These are phyloP conservation scores for Rhagoletis pomonella DNA, from an alignment of 1,140 invertebrate genomes.

Conservation along the genomic window DNA sequence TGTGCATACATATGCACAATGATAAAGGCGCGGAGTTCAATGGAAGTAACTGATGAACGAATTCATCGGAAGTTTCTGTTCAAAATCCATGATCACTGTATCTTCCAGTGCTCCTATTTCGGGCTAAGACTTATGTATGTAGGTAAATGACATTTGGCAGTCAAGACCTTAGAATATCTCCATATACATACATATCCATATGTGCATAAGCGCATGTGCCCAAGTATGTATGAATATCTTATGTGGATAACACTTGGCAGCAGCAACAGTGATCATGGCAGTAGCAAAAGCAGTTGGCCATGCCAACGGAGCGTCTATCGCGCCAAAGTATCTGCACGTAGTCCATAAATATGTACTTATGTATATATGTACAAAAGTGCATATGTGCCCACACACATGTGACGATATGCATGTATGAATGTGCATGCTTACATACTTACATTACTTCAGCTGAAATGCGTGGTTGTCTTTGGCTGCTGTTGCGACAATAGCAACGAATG, in stretches of 20 bases:
- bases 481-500: constrained; percentile 42
- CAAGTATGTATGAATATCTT: background rate
- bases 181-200: no score
- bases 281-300: constrained; percentile 20
- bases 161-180: no score
- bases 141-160: no score
- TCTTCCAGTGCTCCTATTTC: no score
- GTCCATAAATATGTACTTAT: background rate
- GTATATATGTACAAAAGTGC: background rate
- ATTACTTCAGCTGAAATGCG: background rate
- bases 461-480: constrained; percentile 48
- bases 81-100: no score
- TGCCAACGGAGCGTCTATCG: constrained; percentile 1
- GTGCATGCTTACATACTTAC: background rate
- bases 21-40: no score
- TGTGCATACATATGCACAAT: no score
- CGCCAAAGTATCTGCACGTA: constrained; percentile 24
- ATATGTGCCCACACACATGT: background rate
- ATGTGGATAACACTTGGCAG: background rate
- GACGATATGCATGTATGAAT: background rate
- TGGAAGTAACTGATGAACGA: no score
- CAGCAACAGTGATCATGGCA: constrained; percentile 12
- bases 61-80: no score
- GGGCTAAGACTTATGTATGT: no score
- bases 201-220: no score